Evolutionary conservation across 1,140 invertebrate genomes (phyloP), one percentile per base, ranked within the genome.

Genomic region (Drosophila ambigua): DNA sequence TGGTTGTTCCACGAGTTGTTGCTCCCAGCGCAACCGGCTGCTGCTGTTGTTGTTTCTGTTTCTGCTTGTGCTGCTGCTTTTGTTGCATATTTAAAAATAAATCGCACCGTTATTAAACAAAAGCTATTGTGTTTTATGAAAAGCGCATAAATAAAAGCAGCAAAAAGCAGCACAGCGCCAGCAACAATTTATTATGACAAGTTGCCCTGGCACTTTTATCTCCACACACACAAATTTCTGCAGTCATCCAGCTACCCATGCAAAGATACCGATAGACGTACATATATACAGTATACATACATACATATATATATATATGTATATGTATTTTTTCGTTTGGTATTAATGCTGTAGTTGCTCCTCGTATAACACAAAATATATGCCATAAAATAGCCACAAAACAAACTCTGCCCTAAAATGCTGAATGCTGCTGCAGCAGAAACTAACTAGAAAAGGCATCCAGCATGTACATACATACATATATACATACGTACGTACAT

Each of bases 131-230:
- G 83, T 83, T 88, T 88, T 88, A 79, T 90, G 85, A 79, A 89
- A 89, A 90, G 73, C 77, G 81, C 68, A 87, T 85, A 90, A 88
- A 88, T 83, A 89, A 88, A 88, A 78, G 61, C 67, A 64, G 65
- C 79, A 87, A 85, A 87, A 87, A 72, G 82, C 83, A 72, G 68
- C 62, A 65, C 81, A 75, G 79, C 65, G 71, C 82, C 67, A 74
- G 67, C 59, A 53, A 52, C 72, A 84, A 90, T 90, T 90, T 90
- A 90, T 90, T 90, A 90, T 90, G 87, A 90, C 87, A 90, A 90
- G 87, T 90, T 90, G 81, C 87, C 76, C 81, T 90, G 87, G 67
- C 87, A 90, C 87, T 90, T 90, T 90, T 90, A 90, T 90, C 87
- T 90, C 76, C 74, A 45, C 72, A 55, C 77, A 82, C 82, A 88